Evolutionary conservation across 2,113 vertebrate species (phyloP).

Genomic region (Chaetodon trifascialis): DNA sequence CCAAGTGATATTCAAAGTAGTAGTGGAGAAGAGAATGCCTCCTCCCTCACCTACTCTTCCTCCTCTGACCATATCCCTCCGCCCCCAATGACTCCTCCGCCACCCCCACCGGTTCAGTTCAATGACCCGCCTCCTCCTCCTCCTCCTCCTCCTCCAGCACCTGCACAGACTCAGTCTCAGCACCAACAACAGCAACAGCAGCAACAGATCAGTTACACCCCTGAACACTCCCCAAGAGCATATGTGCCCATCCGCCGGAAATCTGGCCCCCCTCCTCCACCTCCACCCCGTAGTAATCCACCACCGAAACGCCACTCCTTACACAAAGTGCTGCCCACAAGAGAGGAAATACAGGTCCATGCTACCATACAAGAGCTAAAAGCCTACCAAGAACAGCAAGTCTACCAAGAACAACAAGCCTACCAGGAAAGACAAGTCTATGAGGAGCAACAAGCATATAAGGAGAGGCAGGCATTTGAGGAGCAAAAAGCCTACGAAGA

Average conservation of each 20-base stretch:
- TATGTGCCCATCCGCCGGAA: constrained; percentile 83
- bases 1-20: constrained; percentile 93
- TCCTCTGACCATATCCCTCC: constrained; percentile 94
- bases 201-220: constrained; percentile 68
- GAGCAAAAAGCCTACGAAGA: constrained; percentile 76
- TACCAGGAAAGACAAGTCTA: constrained; percentile 45
- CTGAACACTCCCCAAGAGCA: constrained; percentile 77
- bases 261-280: constrained; percentile 85
- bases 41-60: constrained; percentile 96
- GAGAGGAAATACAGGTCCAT: constrained; percentile 80
- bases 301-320: constrained; percentile 83
- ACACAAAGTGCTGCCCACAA: constrained; percentile 81
- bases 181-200: constrained; percentile 48
- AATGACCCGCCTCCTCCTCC: constrained; percentile 83
- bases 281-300: constrained; percentile 83
- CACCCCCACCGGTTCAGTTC: constrained; percentile 89
- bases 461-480: constrained; percentile 70
- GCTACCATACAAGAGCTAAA: constrained; percentile 79
- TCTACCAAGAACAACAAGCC: constrained; percentile 68
- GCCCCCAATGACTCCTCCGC: constrained; percentile 89
- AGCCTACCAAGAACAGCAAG: constrained; percentile 73
- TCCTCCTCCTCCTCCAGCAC: constrained; percentile 64
- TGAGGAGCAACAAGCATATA: constrained; percentile 49
- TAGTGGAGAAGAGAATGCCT: constrained; percentile 91
- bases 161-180: constrained; percentile 54